phyloP scores from a whole-genome alignment of 2,888 invertebrate genomes.

The Beris morrisii region DNA sequence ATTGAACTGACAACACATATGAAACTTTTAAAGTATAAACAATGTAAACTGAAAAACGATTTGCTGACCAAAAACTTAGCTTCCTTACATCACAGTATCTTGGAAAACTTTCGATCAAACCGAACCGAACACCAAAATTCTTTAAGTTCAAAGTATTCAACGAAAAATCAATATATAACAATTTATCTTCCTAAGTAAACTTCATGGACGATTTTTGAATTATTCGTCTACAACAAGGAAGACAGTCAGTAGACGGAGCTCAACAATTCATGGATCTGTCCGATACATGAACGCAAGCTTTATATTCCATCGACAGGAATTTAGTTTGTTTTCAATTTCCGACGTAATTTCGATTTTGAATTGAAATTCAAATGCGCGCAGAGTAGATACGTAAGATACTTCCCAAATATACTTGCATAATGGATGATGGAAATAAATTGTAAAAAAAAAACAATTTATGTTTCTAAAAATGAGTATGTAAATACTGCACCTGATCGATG shows the following conservation, averaged over 20 bases:
- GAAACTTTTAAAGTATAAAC: no score
- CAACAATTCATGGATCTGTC: neutral
- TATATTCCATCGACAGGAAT: constrained; percentile 31
- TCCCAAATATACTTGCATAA: neutral
- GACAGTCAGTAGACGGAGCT: neutral
- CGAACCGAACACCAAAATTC: no score
- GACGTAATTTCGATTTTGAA: constrained; percentile 47
- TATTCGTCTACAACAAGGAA: constrained; percentile 6
- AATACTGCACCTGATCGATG: constrained; percentile 53
- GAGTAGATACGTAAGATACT: neutral
- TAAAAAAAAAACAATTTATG: constrained; percentile 69
- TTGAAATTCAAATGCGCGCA: constrained; percentile 35
- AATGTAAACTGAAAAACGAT: no score
- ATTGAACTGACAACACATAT: no score
- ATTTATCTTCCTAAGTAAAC: constrained; percentile 29
- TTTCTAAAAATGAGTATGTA: no score
- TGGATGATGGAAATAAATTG: neutral
- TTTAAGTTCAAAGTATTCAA: neutral
- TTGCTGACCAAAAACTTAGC: no score
- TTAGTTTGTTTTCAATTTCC: constrained; percentile 39
- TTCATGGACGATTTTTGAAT: constrained; percentile 21
- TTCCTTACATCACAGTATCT: no score
- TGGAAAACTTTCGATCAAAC: no score
- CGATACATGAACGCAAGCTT: constrained; percentile 19
- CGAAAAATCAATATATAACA: constrained; percentile 27